Conservation (phyloP, 2,888 invertebrate genomes). For the Deilephila elpenor region DNA sequence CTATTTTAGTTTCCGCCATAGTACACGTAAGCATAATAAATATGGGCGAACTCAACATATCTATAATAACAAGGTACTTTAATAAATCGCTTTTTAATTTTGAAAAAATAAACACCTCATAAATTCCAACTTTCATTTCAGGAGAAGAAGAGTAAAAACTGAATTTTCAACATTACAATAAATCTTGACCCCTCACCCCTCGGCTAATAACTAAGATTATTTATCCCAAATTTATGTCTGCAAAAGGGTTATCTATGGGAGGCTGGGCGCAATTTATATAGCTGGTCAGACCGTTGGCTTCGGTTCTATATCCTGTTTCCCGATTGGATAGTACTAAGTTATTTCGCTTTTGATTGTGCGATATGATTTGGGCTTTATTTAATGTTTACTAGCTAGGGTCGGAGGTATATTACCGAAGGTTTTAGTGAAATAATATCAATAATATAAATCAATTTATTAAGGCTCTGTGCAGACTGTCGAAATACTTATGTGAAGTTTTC, state of each 20-base stretch:
- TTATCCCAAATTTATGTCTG: conserved; percentile 69
- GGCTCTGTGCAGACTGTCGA: too few species aligned
- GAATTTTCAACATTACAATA: conserved; percentile 23
- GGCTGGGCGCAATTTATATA: conserved; percentile 64
- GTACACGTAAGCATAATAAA: too few species aligned
- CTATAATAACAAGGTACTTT: not conserved
- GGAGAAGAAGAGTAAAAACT: conserved; percentile 18
- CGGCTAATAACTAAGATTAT: conserved; percentile 70
- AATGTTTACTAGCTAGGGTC: not conserved
- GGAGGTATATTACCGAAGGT: not conserved
- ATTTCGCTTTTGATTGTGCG: conserved; percentile 23
- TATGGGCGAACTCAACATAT: too few species aligned
- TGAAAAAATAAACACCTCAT: not conserved
- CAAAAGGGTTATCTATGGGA: conserved; percentile 67
- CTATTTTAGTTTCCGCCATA: too few species aligned
- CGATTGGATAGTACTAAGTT: conserved; percentile 26
- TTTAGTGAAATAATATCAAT: not conserved
- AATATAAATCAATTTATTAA: not conserved
- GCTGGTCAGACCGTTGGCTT: conserved; percentile 37
- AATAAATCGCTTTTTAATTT: not conserved
- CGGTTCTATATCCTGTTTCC: conserved; percentile 32
- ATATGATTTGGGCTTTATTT: conserved; percentile 16
- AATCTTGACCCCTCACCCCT: conserved; percentile 39
- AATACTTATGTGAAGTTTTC: too few species aligned
- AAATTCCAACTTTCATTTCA: conserved; percentile 4